phyloP scores from a whole-genome alignment of 37 sponge, comb jelly and placozoan genomes.

The Diacarnus erythraeanus region DNA sequence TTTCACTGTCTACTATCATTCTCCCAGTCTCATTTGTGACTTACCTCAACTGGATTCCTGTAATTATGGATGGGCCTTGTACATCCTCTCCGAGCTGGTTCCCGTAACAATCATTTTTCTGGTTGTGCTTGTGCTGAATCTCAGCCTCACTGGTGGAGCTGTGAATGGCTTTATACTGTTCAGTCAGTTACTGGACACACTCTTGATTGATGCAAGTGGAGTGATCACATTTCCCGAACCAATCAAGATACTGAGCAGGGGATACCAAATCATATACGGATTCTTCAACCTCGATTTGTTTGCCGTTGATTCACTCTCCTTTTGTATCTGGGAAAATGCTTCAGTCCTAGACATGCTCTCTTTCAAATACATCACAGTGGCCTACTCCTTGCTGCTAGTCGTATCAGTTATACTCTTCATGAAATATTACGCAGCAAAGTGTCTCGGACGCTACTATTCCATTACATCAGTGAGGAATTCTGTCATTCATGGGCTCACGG shows the following conservation, averaged over 20 bases:
- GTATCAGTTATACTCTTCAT: conserved; percentile 10
- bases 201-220: conserved; percentile 28
- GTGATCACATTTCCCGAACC: background rate
- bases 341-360: conserved; percentile 44
- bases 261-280: conserved; percentile 37
- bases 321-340: conserved; percentile 42
- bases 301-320: conserved; percentile 24
- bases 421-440: conserved; percentile 7
- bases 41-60: background rate
- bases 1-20: conserved; percentile 47
- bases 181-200: conserved; percentile 37
- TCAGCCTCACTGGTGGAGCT: conserved; percentile 41
- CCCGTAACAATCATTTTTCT: conserved; percentile 48
- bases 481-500: conserved; percentile 39
- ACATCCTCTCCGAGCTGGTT: conserved; percentile 48
- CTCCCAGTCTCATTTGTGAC: conserved; percentile 16
- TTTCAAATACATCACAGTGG: conserved; percentile 42
- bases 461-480: conserved; percentile 7
- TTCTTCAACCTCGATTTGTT: conserved; percentile 50
- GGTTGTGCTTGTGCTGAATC: conserved; percentile 18
- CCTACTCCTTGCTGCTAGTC: conserved; percentile 30
- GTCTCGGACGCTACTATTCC: background rate
- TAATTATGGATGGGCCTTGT: conserved; percentile 25
- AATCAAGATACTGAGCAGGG: background rate
- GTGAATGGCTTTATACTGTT: conserved; percentile 51